phyloP scores from a whole-genome alignment of 2,113 vertebrate species.

The Oreotrochilus melanogaster region DNA sequence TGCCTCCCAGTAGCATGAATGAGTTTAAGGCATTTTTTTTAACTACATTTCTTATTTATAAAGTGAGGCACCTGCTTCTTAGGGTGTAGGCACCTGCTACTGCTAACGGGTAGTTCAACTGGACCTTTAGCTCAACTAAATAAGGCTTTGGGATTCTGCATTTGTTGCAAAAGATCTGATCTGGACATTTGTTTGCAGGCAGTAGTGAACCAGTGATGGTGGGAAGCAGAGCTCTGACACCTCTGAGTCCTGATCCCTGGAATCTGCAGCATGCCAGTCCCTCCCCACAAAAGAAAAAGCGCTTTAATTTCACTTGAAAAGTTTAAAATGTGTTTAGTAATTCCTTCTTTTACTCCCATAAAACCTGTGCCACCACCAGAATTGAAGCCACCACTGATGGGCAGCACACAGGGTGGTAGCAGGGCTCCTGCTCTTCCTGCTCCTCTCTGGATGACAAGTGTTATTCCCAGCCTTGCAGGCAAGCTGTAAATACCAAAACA shows the following conservation, averaged over 20 bases:
- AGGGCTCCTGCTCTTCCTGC: not conserved
- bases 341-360: not conserved
- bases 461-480: constrained; percentile 5
- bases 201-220: accelerated
- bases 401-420: not conserved
- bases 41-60: not conserved
- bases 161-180: not conserved
- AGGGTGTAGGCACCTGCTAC: not conserved
- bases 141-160: not conserved
- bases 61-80: not conserved
- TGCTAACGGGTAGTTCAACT: not conserved
- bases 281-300: not conserved
- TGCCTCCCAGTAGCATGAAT: not conserved
- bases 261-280: not conserved
- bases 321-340: not conserved
- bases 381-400: not conserved
- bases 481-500: not conserved
- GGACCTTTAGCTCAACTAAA: not conserved
- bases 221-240: not conserved
- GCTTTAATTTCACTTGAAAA: not conserved
- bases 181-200: not conserved
- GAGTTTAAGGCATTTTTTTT: not conserved
- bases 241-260: not conserved
- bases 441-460: not conserved
- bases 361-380: not conserved